phyloP scores from a whole-genome alignment of 1,140 invertebrate genomes.

The Lordiphosa mommai region DNA sequence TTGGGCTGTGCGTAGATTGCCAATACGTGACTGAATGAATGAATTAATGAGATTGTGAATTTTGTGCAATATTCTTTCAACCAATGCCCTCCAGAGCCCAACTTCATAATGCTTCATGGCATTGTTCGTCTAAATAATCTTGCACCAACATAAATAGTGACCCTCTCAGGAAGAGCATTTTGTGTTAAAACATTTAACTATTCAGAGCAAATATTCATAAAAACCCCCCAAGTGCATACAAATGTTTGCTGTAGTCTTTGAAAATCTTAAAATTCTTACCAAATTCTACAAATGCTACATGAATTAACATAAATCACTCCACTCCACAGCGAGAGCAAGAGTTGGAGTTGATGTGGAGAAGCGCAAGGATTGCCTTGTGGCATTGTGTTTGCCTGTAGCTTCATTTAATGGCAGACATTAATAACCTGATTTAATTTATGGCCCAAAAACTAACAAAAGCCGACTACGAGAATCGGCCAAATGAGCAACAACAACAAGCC shows the following conservation, averaged over 20 bases:
- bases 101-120: too few relatives aligned
- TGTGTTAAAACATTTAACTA: too few relatives aligned
- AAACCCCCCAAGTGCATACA: slow-evolving; percentile 8
- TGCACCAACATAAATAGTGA: too few relatives aligned
- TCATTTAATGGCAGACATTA: slow-evolving; percentile 77
- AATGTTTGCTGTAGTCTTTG: slow-evolving; percentile 33
- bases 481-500: slow-evolving; percentile 40
- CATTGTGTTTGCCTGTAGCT: slow-evolving; percentile 41
- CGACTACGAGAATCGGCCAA: slow-evolving; percentile 38
- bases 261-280: slow-evolving; percentile 59
- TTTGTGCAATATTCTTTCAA: too few relatives aligned
- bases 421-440: slow-evolving; percentile 77
- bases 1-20: too few relatives aligned
- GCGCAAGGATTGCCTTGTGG: slow-evolving; percentile 21
- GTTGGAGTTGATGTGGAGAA: slow-evolving; percentile 10
- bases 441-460: slow-evolving; percentile 69
- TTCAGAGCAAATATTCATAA: too few relatives aligned
- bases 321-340: neutral
- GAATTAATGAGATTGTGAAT: too few relatives aligned
- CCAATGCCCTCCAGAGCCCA: too few relatives aligned
- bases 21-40: too few relatives aligned
- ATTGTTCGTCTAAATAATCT: too few relatives aligned
- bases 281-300: slow-evolving; percentile 65
- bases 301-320: slow-evolving; percentile 68
- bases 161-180: too few relatives aligned